Base-by-base conservation (phyloP, 2,797 vertebrate genomes). In the Loriculus beryllinus region DNA sequence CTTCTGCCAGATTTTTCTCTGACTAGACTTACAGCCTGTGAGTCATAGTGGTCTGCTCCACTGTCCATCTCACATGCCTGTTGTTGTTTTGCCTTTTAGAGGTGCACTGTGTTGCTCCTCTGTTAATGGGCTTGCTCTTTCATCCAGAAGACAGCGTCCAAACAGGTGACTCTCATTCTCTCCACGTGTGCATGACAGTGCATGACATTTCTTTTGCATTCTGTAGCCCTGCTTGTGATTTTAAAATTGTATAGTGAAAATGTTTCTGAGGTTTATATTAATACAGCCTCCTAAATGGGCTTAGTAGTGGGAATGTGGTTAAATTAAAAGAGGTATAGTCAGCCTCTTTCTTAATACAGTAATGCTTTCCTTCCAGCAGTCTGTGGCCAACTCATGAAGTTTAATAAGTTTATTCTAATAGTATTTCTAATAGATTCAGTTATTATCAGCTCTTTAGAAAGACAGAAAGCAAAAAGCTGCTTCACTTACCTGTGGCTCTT, bases 1-100 rank as follows among this genome's bases (percentile, higher is more conserved):
- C 59, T 95, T 92, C 77, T 96, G 92, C 86, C 72, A 86, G 60
- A 62, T 86, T 95, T 96, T 96, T 88, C 93, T 64, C 72, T 67
- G 87, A 93, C 82, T 93, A 95, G 80, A 91, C 84, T 92, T 96
- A 85, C 1, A 96, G 83, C 62, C 39, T 86, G 26, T 95, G 91
- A 96, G 72, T 96, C 96, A 96, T 86, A 86, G 79, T 0, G 31
- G 80, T 90, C 91, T 96, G 81, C 35, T 96, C n/a, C 42, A n/a
- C 56, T 92, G 51, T 91, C 86, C 78, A 79, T 75, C 88, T 94
- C 87, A 31, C 35, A 39, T 86, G 69, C 86, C 51, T 90, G 88
- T 77, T 91, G 89, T 78, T 92, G 43, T 86, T 90, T 93, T 79
- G 87, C 82, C 65, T 88, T 82, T 81, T 23, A 59, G 80, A 86